A percentile compares a stretch with the other conserved stretches of the same genome.
Conservation (phyloP, 2,113 vertebrate species). For the Oxygymnocypris stewartii region DNA sequence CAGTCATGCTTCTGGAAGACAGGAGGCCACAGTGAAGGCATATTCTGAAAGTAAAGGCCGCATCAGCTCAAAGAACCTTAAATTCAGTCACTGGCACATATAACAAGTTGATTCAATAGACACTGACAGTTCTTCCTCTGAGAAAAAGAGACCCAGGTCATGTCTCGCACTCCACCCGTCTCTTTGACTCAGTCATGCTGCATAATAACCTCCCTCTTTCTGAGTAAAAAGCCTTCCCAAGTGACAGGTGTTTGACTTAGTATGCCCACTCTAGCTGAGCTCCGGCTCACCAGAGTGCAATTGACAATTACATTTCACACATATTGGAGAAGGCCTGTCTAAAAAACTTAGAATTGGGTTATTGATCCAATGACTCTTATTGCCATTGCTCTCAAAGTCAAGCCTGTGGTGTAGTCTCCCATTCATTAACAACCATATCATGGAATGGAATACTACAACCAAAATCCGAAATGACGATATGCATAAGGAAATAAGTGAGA, state of each 20-base stretch:
- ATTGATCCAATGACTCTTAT: slow-evolving; percentile 53
- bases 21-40: not conserved
- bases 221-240: slow-evolving; percentile 14
- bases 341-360: slow-evolving; percentile 56
- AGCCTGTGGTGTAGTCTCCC: slow-evolving; percentile 29
- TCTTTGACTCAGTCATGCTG: slow-evolving; percentile 25
- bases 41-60: slow-evolving; percentile 15
- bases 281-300: slow-evolving; percentile 44
- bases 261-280: slow-evolving; percentile 40
- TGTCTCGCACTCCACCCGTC: not conserved
- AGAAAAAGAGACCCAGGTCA: slow-evolving; percentile 22
- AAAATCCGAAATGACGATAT: not conserved
- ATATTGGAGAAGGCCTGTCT: slow-evolving; percentile 47
- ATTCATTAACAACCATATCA: slow-evolving; percentile 35
- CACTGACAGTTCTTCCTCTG: slow-evolving; percentile 27
- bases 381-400: slow-evolving; percentile 50
- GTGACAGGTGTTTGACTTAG: slow-evolving; percentile 36
- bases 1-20: not conserved
- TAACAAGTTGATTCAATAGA: slow-evolving; percentile 31
- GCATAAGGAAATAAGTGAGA: not conserved
- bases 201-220: slow-evolving; percentile 32
- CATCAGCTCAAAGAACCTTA: not conserved
- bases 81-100: slow-evolving; percentile 21
- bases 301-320: slow-evolving; percentile 53
- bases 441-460: not conserved